Evolutionary conservation across 2,888 invertebrate species (phyloP), one percentile per base, ranked within the genome.

Genomic region (Dromius quadrimaculatus): DNA sequence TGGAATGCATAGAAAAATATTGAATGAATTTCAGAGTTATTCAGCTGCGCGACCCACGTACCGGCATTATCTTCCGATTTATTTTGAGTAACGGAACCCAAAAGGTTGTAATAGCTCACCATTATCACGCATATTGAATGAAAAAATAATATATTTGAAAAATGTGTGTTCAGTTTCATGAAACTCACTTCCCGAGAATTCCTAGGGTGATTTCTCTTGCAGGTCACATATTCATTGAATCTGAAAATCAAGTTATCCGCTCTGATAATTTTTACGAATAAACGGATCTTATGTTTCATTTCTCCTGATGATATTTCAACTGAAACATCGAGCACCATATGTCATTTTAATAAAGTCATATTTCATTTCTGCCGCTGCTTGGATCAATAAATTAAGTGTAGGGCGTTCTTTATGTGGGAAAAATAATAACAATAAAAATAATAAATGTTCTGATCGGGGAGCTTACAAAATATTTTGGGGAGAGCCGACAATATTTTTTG

Each of bases 361-460:
- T 50, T 28, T 50, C 28, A 13, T 50, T 13, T 9, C 9, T n/a
- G n/a, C 11, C 22, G 15, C 32, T 57, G 28, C 17, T 19, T n/a
- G 13, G 19, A 28, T 15, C 8, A 15, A 57, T 57, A 13, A 8
- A 15, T 15, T 36, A 59, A 59, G 36, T 59, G 38, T 19, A 17
- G 28, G 59, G 17, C 20, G 34, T 59, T 36, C 36, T 59, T 59
- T 19, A 59, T 22, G 19, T 9, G 9, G 15, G 19, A 45, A 45
- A 64, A 64, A 64, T 64, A 64, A 47, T 64, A 64, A 64, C 64
- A 64, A 64, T 64, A 64, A 64, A 64, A 64, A 64, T 64, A 64
- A 64, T 47, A 64, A 47, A 64, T 64, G 64, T 34, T 34, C 64
- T 64, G 64, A 64, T 64, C 64, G 64, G 34, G 47, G 47, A 64